Evolutionary conservation across 2,797 vertebrate species (phyloP).

Genomic region (Amniataba percoides): DNA sequence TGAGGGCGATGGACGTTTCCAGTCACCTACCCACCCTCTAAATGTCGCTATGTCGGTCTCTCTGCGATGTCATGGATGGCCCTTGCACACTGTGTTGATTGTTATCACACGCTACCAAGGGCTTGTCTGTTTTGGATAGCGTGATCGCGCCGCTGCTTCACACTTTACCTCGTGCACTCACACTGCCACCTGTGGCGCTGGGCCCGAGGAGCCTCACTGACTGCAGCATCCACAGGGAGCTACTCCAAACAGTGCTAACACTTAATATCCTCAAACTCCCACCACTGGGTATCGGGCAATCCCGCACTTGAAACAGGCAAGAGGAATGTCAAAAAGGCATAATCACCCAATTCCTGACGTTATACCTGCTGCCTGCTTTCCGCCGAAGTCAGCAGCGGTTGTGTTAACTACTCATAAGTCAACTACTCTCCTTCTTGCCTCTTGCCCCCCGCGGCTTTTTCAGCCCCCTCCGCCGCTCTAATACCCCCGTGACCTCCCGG

Average conservation of each 20-base stretch:
- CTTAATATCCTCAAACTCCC: slow-evolving; percentile 13
- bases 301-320: not conserved
- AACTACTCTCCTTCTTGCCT: slow-evolving; percentile 1
- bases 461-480: slow-evolving; percentile 1
- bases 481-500: slow-evolving; percentile 54
- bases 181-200: slow-evolving; percentile 81
- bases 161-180: slow-evolving; percentile 72
- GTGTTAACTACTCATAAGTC: slow-evolving; percentile 7
- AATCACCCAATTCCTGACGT: slow-evolving; percentile 16
- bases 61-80: slow-evolving; percentile 82
- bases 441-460: slow-evolving; percentile 25
- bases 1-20: slow-evolving; percentile 4
- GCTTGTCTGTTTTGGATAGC: slow-evolving; percentile 76
- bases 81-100: slow-evolving; percentile 78
- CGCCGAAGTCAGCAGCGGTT: not conserved
- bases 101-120: slow-evolving; percentile 82
- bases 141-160: slow-evolving; percentile 74
- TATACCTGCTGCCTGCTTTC: not conserved
- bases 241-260: slow-evolving; percentile 29
- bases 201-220: slow-evolving; percentile 34
- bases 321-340: slow-evolving; percentile 18
- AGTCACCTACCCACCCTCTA: not conserved
- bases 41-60: slow-evolving; percentile 39
- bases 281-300: slow-evolving; percentile 8
- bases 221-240: slow-evolving; percentile 41